Percentiles rank a stretch among this genome's conserved stretches.
Evolutionary conservation across 53 echinoderm and acorn worm genomes (phyloP).

Genomic region (Holothuria leucospilota): DNA sequence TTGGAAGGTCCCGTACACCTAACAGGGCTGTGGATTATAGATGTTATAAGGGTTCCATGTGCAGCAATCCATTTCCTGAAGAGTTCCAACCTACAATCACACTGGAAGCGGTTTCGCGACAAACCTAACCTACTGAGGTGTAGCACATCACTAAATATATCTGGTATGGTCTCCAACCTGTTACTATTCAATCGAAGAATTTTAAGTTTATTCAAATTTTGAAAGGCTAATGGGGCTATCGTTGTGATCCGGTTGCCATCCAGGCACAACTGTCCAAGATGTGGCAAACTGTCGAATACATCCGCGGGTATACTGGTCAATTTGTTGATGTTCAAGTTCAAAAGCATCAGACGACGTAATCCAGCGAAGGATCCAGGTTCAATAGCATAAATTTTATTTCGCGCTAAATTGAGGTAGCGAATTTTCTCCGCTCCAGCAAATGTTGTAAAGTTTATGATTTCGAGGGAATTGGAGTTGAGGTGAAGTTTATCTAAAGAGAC

Average conservation of each 20-base stretch:
- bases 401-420: constrained; percentile 13
- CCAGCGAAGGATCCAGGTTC: constrained; percentile 25
- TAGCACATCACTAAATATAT: constrained; percentile 15
- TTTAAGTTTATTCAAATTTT: neutral
- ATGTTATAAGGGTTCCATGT: neutral
- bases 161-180: constrained; percentile 14
- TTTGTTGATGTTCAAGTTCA: constrained; percentile 3
- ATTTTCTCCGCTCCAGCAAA: constrained; percentile 22
- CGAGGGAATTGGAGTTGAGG: constrained; percentile 9
- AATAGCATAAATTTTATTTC: constrained; percentile 11
- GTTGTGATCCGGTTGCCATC: neutral
- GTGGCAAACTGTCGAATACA: neutral
- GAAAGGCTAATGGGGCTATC: neutral
- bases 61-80: constrained; percentile 27
- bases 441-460: constrained; percentile 5
- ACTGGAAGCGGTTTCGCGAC: constrained; percentile 33
- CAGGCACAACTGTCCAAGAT: neutral
- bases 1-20: constrained; percentile 1
- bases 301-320: neutral
- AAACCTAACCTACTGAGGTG: neutral
- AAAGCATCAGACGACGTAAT: constrained; percentile 1
- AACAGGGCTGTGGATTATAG: neutral
- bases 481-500: constrained; percentile 8
- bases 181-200: neutral
- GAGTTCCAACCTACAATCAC: constrained; percentile 29